Base-by-base conservation (phyloP, 2,113 vertebrate species). In the Mesocricetus auratus region DNA sequence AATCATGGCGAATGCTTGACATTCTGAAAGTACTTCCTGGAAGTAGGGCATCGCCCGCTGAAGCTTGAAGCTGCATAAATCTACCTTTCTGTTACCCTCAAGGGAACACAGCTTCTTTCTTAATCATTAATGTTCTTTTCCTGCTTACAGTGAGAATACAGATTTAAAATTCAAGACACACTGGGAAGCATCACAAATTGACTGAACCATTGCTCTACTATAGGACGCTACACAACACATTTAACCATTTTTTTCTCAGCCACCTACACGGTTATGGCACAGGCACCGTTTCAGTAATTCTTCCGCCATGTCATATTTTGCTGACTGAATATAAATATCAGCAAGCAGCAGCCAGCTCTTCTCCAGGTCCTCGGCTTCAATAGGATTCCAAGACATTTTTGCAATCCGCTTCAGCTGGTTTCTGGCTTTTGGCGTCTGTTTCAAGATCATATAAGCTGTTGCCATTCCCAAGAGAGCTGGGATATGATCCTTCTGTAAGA, bases 311-410 rank as follows among this genome's bases (percentile, higher is more conserved):
- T 99, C 99, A 0, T 99, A 99, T 98, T 99, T 99, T 96, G 99
- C 99, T 12, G 99, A 99, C 60, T 99, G 99, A 98, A 99, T 99
- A 98, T 99, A 99, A 98, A 99, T 99, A 98, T 99, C 99, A 58
- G 99, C 99, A 97, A 99, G 99, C 12, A 99, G 99, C 93, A 99
- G 98, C 99, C 99, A 99, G 98, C 99, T 99, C 98, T 99, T 99
- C 98, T 99, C 99, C 97, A 99, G 99, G 94, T 99, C 99, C 56
- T 99, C 99, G 3, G 99, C 99, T 95, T 99, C 99, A 22, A 99
- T 93, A 42, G 99, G 98, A 98, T 99, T 99, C 99, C 99, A 99
- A 98, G 98, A 99, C 99, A 99, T 99, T 98, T 99, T 99, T 73
- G 99, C 98, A 97, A 99, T 99, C 73, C 99, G 98, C 96, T 99